Evolutionary conservation across 2,888 invertebrate species (phyloP).

Genomic region (Caenorhabditis parvicauda): DNA sequence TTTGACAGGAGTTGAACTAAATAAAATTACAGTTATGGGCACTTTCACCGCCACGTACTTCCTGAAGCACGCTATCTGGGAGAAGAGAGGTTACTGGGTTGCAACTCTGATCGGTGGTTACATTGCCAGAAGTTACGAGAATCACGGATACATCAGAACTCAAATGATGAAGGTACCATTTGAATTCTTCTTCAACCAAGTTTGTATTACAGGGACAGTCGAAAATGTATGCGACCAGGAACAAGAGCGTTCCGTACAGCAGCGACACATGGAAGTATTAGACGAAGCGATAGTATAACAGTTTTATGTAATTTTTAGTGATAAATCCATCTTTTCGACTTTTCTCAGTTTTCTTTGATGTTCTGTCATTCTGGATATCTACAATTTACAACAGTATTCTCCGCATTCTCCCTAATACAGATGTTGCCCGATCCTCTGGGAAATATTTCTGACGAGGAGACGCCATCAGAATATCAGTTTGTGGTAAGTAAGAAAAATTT

Average conservation of each 20-base stretch:
- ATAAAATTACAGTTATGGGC: too few species aligned
- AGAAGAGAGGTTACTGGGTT: constrained; percentile 31
- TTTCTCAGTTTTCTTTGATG: too few species aligned
- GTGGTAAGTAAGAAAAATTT: too few species aligned
- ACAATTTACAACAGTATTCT: too few species aligned
- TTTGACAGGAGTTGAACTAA: not conserved
- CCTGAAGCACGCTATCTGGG: constrained; percentile 37
- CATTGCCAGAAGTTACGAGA: constrained; percentile 46
- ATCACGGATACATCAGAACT: constrained; percentile 39
- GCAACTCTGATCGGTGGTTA: constrained; percentile 34
- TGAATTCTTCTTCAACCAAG: not conserved
- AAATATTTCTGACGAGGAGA: too few species aligned
- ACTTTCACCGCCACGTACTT: constrained; percentile 50
- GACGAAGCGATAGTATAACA: too few species aligned
- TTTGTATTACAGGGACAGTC: constrained; percentile 37
- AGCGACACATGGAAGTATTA: constrained; percentile 50
- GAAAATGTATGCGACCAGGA: constrained; percentile 42
- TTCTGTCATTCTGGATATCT: too few species aligned
- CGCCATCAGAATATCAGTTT: too few species aligned
- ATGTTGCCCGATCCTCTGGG: too few species aligned
- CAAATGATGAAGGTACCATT: constrained; percentile 56
- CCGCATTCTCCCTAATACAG: too few species aligned
- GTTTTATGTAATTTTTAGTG: too few species aligned
- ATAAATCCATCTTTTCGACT: too few species aligned
- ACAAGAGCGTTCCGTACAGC: constrained; percentile 28